Percentiles rank a stretch among this genome's conserved stretches.
phyloP scores from a whole-genome alignment of 2,113 vertebrate species.

The Numida meleagris region DNA sequence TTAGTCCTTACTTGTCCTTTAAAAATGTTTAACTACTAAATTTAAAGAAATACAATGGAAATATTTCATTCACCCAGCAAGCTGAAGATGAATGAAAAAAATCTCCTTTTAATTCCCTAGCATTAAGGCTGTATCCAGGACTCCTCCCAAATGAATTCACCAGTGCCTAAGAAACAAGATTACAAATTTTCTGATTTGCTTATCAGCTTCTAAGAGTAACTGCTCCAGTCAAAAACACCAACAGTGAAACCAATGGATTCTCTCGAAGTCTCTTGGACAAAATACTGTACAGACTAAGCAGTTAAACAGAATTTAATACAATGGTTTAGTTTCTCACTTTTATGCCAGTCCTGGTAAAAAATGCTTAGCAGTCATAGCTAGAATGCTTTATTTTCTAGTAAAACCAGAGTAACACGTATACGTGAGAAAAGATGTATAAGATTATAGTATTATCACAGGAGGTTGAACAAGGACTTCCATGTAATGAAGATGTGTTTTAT shows the following conservation, averaged over 20 bases:
- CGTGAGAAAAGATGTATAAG: neutral
- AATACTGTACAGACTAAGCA: fast-evolving
- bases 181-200: neutral
- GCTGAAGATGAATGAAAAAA: neutral
- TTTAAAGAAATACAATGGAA: neutral
- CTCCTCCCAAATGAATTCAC: neutral
- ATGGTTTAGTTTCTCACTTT: neutral
- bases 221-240: neutral
- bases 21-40: neutral
- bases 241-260: neutral
- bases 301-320: neutral
- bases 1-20: neutral
- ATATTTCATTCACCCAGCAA: neutral
- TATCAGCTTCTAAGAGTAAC: neutral
- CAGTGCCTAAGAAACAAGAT: neutral
- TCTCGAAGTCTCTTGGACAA: neutral
- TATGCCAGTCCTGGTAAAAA: neutral
- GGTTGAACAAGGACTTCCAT: neutral
- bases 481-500: neutral
- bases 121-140: neutral
- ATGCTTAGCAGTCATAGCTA: neutral
- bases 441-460: neutral
- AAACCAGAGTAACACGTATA: neutral
- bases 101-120: neutral
- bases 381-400: neutral